Evolutionary conservation across 2,797 vertebrate genomes (phyloP), one percentile per base, ranked within the genome.

Genomic region (Varecia variegata): DNA sequence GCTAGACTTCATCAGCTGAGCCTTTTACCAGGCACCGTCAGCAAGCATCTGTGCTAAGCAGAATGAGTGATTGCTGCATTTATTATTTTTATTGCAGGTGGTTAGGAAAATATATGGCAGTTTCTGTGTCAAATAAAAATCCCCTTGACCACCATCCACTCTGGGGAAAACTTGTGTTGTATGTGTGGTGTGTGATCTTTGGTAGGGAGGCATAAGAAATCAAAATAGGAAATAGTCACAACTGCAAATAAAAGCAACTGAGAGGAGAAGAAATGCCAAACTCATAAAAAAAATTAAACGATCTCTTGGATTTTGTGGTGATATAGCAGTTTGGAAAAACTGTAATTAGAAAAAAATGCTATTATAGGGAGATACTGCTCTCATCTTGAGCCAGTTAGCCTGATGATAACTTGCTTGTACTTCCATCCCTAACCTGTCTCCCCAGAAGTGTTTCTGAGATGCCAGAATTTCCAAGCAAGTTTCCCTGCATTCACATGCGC

Each of bases 91-190:
- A 97, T 88, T 88, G 77, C 65, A 80, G 90, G 32, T 96, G 87
- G 88, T 90, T 97, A 96, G 84, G 87, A 96, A 98, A 98, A 97
- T 86, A 32, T 88, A 87, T 71, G 47, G 92, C 93, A 43, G 76
- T 96, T 97, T 98, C 89, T 94, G 12, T 93, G 94, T 98, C 84
- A 97, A 88, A 95, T 68, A 81, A 97, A 98, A 96, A 97, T 96
- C 83, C 94, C 80, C 81, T 76, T 85, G 96, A 96, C 79, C 93
- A 93, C 35, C 32, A 45, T 83, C 88, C 76, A 7, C 88, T 94
- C 94, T 76, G 62, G 40, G 27, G 84, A 83, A 95, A 97, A 96
- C 76, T 84, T 67, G 50, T 88, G 60, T 12, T 60, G 56, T 91
- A 15, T 60, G 52, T 95, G 89, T 80, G 58, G 0, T 3, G 11